Base-by-base conservation (phyloP, 1,140 invertebrate genomes). In the Colletes latitarsis region DNA sequence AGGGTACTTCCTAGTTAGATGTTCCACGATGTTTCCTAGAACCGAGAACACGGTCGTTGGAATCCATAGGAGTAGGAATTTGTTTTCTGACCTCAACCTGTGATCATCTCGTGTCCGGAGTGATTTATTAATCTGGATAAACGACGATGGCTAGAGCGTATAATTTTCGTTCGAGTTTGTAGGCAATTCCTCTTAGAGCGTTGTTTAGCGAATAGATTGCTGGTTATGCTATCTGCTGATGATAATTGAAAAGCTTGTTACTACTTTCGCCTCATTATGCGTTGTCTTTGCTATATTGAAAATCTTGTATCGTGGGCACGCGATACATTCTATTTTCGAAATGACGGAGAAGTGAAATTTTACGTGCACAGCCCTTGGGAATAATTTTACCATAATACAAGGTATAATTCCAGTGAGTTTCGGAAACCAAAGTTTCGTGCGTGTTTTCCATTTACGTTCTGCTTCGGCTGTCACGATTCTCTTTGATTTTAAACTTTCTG, bases 81-180 rank as follows among this genome's bases (percentile, higher is more conserved):
- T 60, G 30, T 75, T 81, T 53, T 49, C 57, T 73, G 79, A 77
- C 84, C 84, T 77, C 78, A 77, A 73, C 82, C 30, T 41, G 39
- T 15, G 1, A 53, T n/a, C 73, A 14, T 30, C 30, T 30, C 55
- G 41, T 68, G 67, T 67, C 83, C 52, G n/a, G 15, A 60, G 53
- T 82, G 83, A 82, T 79, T 79, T 86, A 85, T 80, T 43, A 69
- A 30, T 43, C 53, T 43, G 72, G 41, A 70, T 57, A 58, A 82
- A 68, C 19, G 80, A 82, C 79, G 84, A 76, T 82, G 49, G 75
- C 68, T 82, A 60, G 58, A 43, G 75, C 52, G 58, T 43, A 68
- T 70, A 67, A 77, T 81, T 67, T 76, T 67, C 62, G 66, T 69
- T 49, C 66, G 46, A 30, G 77, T 81, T 69, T 69, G 66, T 80